These are phyloP conservation scores for Oxytorus armatus DNA, from an alignment of 2,888 invertebrate species.

Conservation along the genomic window DNA sequence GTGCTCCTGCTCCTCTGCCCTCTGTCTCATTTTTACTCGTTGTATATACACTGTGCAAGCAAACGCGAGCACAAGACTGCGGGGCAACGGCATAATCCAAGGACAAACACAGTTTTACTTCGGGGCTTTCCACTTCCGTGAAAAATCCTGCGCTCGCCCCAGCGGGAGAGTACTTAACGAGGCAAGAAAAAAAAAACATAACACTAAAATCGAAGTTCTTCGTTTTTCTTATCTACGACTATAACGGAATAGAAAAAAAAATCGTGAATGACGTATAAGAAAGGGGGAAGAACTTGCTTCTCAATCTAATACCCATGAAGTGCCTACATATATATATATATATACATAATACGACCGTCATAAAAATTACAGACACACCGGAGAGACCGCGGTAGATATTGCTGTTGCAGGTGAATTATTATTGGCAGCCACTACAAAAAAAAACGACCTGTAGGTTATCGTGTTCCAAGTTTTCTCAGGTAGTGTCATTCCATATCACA, in stretches of 20 bases:
- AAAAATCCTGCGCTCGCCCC: conserved; percentile 46
- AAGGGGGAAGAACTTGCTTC: conserved; percentile 19
- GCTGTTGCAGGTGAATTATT: conserved; percentile 54
- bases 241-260: conserved; percentile 8
- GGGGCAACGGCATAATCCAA: conserved; percentile 65
- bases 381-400: conserved; percentile 5
- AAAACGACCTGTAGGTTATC: conserved; percentile 19
- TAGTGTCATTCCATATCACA: conserved; percentile 34
- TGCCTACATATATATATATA: neutral
- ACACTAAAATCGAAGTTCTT: conserved; percentile 52
- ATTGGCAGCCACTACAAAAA: conserved; percentile 31
- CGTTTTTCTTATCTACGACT: conserved; percentile 56
- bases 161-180: conserved; percentile 21
- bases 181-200: conserved; percentile 30
- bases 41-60: conserved; percentile 50
- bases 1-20: conserved; percentile 2
- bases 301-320: conserved; percentile 47
- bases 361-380: conserved; percentile 50
- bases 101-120: conserved; percentile 68
- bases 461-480: conserved; percentile 32
- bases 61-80: conserved; percentile 42
- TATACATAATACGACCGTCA: conserved; percentile 21
- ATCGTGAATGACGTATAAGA: conserved; percentile 40
- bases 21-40: conserved; percentile 22
- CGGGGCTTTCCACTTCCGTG: conserved; percentile 68